Conservation (phyloP, 2,113 vertebrate genomes). For the Patagioenas fasciata region DNA sequence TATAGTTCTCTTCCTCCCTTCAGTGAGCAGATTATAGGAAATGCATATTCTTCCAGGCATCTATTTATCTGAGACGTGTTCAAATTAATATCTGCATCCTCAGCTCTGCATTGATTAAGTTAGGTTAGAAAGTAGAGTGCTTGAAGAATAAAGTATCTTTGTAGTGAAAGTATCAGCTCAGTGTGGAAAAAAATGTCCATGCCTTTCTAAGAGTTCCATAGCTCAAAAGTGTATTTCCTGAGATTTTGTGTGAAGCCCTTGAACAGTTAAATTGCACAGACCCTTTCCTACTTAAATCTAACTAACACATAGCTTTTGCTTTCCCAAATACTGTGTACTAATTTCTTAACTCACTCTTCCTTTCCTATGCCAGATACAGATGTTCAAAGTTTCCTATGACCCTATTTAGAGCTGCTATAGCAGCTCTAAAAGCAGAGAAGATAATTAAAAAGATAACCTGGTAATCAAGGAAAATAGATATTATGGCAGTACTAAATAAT, state of each 20-base stretch:
- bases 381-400: accelerated
- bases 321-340: not conserved
- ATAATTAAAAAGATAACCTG: not conserved
- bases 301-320: not conserved
- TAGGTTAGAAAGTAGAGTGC: not conserved
- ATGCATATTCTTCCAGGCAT: not conserved
- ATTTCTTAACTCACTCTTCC: not conserved
- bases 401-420: not conserved
- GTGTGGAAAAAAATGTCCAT: not conserved
- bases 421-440: not conserved
- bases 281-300: not conserved
- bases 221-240: not conserved
- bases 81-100: not conserved
- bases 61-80: not conserved
- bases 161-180: not conserved
- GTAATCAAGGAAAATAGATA: not conserved
- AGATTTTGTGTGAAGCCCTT: not conserved
- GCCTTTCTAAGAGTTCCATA: not conserved
- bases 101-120: not conserved
- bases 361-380: not conserved
- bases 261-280: not conserved
- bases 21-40: not conserved
- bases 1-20: not conserved
- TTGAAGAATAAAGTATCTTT: not conserved
- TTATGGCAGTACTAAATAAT: not conserved